These are phyloP conservation scores for Synchiropus splendidus DNA, from an alignment of 2,113 vertebrate species.

Conservation along the genomic window DNA sequence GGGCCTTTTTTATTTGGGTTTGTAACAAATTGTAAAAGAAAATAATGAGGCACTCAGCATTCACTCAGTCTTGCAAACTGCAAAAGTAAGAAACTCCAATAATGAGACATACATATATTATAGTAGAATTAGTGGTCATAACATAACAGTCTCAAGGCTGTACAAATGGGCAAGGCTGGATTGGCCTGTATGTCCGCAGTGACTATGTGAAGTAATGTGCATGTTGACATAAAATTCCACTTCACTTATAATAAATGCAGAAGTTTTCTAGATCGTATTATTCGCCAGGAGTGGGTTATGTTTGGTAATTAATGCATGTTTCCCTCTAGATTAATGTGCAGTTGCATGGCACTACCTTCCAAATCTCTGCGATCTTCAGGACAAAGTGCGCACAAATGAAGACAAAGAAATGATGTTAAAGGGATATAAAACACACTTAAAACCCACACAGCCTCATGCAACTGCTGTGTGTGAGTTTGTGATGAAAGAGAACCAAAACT, in stretches of 20 bases:
- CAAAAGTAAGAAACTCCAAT: slow-evolving; percentile 63
- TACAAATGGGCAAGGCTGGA: slow-evolving; percentile 61
- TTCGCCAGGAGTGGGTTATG: background rate
- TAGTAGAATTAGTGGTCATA: slow-evolving; percentile 69
- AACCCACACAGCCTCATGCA: slow-evolving; percentile 55
- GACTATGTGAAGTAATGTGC: slow-evolving; percentile 17
- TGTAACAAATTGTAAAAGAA: slow-evolving; percentile 38
- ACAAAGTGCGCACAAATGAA: slow-evolving; percentile 25
- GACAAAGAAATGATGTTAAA: slow-evolving; percentile 54
- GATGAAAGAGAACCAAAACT: slow-evolving; percentile 13
- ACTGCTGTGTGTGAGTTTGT: slow-evolving; percentile 39
- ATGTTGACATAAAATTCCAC: slow-evolving; percentile 16
- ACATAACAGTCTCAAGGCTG: slow-evolving; percentile 72
- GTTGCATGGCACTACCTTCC: slow-evolving; percentile 12
- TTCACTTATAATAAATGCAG: slow-evolving; percentile 25
- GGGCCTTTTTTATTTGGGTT: slow-evolving; percentile 14
- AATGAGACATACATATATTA: slow-evolving; percentile 67
- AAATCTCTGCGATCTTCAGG: slow-evolving; percentile 9
- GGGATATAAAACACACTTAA: slow-evolving; percentile 57
- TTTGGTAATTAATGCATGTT: no score
- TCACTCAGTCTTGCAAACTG: slow-evolving; percentile 70
- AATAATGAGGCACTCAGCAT: slow-evolving; percentile 70
- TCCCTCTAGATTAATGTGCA: slow-evolving; percentile 3
- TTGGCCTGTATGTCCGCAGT: slow-evolving; percentile 47
- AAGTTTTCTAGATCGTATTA: slow-evolving; percentile 13